Evolutionary conservation across 2,797 vertebrate genomes (phyloP), one percentile per base, ranked within the genome.

Genomic region (Capromys pilorides): DNA sequence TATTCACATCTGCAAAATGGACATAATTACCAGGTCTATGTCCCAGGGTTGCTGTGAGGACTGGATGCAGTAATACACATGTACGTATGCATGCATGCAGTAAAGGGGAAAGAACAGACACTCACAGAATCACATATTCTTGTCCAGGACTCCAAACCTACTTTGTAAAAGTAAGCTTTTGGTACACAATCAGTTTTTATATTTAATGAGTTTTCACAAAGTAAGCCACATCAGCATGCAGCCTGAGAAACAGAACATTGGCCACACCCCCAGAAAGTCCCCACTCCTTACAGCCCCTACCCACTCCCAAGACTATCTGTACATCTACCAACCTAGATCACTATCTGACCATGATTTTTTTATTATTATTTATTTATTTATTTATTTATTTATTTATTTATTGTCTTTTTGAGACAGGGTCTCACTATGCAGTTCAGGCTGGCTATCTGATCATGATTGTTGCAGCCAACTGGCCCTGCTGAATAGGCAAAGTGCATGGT

Each of bases 401-500:
- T n/a, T n/a, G n/a, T n/a, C n/a, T n/a, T n/a, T n/a, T n/a, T n/a
- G n/a, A n/a, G n/a, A n/a, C n/a, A n/a, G n/a, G n/a, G n/a, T n/a
- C n/a, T n/a, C n/a, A n/a, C n/a, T n/a, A n/a, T n/a, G n/a, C n/a
- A n/a, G n/a, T n/a, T n/a, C n/a, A n/a, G n/a, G n/a, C n/a, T n/a
- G n/a, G n/a, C 54, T 92, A 83, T 80, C 89, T 93, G 80, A 69
- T 77, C 67, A 51, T 57, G 57, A 80, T 94, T 73, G 82, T 54
- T 49, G 61, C 75, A 86, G 85, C 78, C 95, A 93, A 54, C 16
- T 26, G 61, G 84, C 51, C 80, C 49, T 26, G 59, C 51, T 90
- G 75, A 71, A 77, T 26, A 87, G 67, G 66, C 87, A 82, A 94
- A 90, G 28, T 67, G 95, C 81, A 93, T 62, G 95, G 86, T 84